These are phyloP conservation scores for Mesoligia furuncula DNA, from an alignment of 2,888 invertebrate species.

Conservation along the genomic window DNA sequence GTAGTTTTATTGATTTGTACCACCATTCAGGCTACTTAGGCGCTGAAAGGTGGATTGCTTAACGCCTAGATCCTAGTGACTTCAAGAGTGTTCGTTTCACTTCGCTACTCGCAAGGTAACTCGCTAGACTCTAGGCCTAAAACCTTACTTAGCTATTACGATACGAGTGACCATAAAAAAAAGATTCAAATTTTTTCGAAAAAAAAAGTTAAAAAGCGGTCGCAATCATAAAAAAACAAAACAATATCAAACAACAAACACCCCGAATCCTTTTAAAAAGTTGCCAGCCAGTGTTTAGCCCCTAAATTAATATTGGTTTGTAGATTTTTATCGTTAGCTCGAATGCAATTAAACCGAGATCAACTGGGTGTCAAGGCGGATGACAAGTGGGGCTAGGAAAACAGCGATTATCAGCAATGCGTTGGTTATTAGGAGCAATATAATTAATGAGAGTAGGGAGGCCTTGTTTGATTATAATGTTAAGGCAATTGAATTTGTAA, in stretches of 20 bases:
- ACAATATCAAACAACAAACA: slow-evolving; percentile 11
- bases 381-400: slow-evolving; percentile 68
- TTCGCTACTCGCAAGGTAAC: too few species aligned
- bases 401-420: slow-evolving; percentile 27
- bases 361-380: slow-evolving; percentile 69
- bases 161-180: background rate
- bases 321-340: slow-evolving; percentile 71
- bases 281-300: slow-evolving; percentile 40
- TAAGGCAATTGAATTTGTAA: background rate
- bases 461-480: background rate
- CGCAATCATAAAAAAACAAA: slow-evolving; percentile 12
- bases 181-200: background rate
- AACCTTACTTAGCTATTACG: background rate
- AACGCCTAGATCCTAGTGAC: too few species aligned
- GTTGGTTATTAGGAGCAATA: too few species aligned
- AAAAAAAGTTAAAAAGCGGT: background rate
- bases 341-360: slow-evolving; percentile 79
- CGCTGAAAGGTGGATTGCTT: too few species aligned
- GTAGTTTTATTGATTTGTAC: too few species aligned
- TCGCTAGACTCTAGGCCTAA: too few species aligned
- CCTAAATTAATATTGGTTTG: slow-evolving; percentile 47
- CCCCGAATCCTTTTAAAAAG: slow-evolving; percentile 52
- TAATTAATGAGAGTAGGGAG: background rate
- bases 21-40: too few species aligned
- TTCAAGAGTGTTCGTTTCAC: too few species aligned